Evolutionary conservation across 92 coral and sea anemone genomes (phyloP).

Genomic region (Porites rus): DNA sequence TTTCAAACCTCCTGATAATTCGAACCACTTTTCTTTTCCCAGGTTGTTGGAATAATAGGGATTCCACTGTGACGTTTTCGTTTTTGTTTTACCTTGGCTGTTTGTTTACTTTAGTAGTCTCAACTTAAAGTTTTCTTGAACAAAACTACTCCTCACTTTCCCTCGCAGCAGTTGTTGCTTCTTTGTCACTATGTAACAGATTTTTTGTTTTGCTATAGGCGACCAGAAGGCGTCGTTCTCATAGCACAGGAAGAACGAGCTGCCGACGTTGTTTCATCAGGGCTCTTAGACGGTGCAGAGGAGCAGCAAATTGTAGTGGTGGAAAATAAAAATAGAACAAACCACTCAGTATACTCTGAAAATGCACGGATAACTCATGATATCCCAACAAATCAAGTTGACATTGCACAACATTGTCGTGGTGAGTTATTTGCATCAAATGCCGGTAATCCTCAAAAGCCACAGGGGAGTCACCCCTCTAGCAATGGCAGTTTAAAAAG

Average conservation of each 20-base stretch:
- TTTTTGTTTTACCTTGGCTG: too few species aligned
- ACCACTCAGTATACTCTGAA: background rate
- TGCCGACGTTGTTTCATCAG: constrained; percentile 78
- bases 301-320: constrained; percentile 82
- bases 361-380: background rate
- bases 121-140: too few species aligned
- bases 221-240: constrained; percentile 79
- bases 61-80: too few species aligned
- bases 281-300: constrained; percentile 70
- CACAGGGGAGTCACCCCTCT: constrained; percentile 2
- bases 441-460: background rate
- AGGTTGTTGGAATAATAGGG: too few species aligned
- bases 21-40: too few species aligned
- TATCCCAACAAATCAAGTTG: background rate
- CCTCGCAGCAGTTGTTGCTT: background rate
- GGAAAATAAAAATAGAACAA: constrained; percentile 74
- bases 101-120: too few species aligned
- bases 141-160: background rate
- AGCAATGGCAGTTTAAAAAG: constrained; percentile 47
- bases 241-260: constrained; percentile 92
- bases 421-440: constrained; percentile 9
- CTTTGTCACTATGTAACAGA: too few species aligned
- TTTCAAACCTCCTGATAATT: too few species aligned
- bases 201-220: background rate
- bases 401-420: background rate